Evolutionary conservation across 1,140 invertebrate genomes (phyloP).

Genomic region (Littorina saxatilis): DNA sequence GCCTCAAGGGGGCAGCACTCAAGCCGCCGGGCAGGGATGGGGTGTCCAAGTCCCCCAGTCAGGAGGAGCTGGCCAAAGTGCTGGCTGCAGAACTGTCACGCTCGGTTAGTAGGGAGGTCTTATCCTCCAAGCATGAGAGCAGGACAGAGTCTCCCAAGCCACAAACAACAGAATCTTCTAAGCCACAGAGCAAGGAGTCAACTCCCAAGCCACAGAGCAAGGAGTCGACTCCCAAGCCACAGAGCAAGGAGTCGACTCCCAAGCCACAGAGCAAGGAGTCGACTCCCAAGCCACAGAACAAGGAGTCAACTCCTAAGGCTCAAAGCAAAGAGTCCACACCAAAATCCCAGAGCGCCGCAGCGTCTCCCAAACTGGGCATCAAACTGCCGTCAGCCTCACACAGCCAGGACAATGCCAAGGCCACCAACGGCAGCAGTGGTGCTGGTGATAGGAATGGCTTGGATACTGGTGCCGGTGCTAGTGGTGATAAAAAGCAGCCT

Average conservation of each 20-base stretch:
- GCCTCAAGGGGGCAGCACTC: neutral
- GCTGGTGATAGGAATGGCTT: no score
- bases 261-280: constrained; percentile 19
- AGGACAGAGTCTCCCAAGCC: neutral
- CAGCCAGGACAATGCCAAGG: neutral
- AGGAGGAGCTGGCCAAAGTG: constrained; percentile 11
- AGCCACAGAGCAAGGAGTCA: neutral
- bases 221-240: neutral
- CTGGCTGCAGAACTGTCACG: constrained; percentile 22
- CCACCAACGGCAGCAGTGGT: neutral
- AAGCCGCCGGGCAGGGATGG: neutral
- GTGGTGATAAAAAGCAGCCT: neutral
- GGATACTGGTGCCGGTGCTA: no score
- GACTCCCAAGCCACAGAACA: neutral
- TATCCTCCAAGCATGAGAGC: no score
- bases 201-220: constrained; percentile 17
- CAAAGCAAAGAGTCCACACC: constrained; percentile 14
- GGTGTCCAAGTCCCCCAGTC: neutral
- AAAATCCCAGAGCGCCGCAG: constrained; percentile 1
- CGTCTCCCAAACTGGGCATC: neutral
- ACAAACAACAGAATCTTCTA: constrained; percentile 7
- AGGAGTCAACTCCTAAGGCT: neutral
- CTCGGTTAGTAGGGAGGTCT: constrained; percentile 26
- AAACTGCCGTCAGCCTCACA: neutral
- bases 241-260: constrained; percentile 4